Base-by-base conservation (phyloP, 1,140 invertebrate genomes). In the Drosophila erecta region DNA sequence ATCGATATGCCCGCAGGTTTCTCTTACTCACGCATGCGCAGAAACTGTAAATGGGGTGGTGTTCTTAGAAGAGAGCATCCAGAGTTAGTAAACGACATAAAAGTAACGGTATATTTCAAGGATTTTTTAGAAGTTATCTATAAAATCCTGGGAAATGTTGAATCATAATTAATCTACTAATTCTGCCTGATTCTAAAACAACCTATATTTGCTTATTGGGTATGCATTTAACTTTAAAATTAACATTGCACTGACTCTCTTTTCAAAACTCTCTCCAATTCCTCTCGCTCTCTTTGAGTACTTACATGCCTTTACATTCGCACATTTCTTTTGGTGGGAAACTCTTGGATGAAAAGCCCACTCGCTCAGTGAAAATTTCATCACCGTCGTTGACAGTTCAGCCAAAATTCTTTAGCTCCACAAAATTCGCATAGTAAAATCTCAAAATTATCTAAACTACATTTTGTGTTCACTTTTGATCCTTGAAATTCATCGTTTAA, bases 311-410 rank as follows among this genome's bases (percentile, higher is more conserved):
- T 50, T 78, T 75, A 69, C 60, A 67, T 74, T 71, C 40, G 57
- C 64, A 41, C 30, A 30, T 75, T 76, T 47, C 59, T 51, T 78
- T 86, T 87, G 70, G 76, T 87, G 83, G 83, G 84, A 86, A 86
- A 79, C 81, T 72, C 69, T 72, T 87, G 86, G 71, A 79, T 55
- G 67, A 83, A 76, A 83, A 79, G 40, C 74, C 43, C 51, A 54
- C 22, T 58, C 40, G 54, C 65, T 91, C 90, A 91, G 90, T 91
- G 90, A 91, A 91, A 91, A 90, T 91, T 91, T 91, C 86, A 90
- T 91, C 90, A 91, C 90, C 85, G 90, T 77, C 76, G 90, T 80
- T 72, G 81, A 74, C 59, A 90, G 90, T 91, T 90, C 79, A 90
- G 75, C 15, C 66, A 57, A 57, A 83, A 57, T 71, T 66, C 73